Base-by-base conservation (phyloP, 1,140 invertebrate genomes). In the Macrocentrus cingulum region DNA sequence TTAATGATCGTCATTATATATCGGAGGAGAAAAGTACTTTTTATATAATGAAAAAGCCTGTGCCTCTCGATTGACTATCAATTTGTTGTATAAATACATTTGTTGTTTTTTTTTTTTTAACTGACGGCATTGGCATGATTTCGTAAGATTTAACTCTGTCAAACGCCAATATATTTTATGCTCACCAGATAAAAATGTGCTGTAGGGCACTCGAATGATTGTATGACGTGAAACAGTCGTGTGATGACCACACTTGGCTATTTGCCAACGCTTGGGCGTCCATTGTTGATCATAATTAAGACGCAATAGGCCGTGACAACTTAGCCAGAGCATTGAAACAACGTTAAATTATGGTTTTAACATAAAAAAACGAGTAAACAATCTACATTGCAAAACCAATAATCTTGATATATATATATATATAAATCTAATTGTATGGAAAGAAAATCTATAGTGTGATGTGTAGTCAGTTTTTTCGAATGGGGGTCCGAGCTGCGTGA, bases 201-300 rank as follows among this genome's bases (percentile, higher is more conserved):
- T 11, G 45, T 13, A 42, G 34, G 15, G 22, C 19, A 37, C 1
- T 9, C 4, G 9, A 29, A 39, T 8, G 15, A 11, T 39, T 15
- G 36, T 3, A 39, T 15, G 15, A 5, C 3, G 15, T 3, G 36
- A 39, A 49, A 25, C 18, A 44, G 13, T 37, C 55, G 22, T 25
- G 32, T 9, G 22, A 19, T 9, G 15, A 25, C 29, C 53, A 52
- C 36, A 52, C 19, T 57, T 20, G 37, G 8, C 50, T 55, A 60
- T 64, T 62, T 56, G 63, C 58, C 63, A 66, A 49, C 59, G 53
- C 66, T 55, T 64, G 60, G 56, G 63, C 66, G 60, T 74, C 65
- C 66, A 69, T 74, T 72, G 70, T 71, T 65, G 68, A 65, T 63
- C 53, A 67, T 59, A 64, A 23, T 48, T n/a, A 48, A 23, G 22